Evolutionary conservation across 2,113 vertebrate species (phyloP).

Genomic region (Smithornis capensis): DNA sequence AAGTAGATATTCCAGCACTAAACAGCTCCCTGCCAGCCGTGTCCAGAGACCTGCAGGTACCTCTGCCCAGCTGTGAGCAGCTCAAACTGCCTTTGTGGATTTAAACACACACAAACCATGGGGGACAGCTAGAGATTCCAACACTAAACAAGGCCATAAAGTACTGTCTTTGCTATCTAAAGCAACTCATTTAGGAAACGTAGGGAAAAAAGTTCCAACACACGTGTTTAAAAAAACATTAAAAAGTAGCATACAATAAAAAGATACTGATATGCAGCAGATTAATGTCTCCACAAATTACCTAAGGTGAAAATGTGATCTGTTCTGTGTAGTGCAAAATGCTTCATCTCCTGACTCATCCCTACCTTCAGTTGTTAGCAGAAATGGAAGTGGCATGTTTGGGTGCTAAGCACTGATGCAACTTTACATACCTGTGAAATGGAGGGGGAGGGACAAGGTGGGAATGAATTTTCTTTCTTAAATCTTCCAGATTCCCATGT

Average conservation of each 20-base stretch:
- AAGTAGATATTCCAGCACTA: too few relatives aligned
- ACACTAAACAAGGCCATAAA: not conserved
- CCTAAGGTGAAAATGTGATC: not conserved
- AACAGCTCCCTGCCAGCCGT: conserved; percentile 86
- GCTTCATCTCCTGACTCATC: not conserved
- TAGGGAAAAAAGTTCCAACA: not conserved
- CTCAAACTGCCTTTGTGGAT: not conserved
- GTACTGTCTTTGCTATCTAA: not conserved
- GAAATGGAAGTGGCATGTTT: not conserved
- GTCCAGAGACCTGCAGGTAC: conserved; percentile 90
- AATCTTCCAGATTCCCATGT: not conserved
- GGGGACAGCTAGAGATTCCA: not conserved
- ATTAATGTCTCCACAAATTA: not conserved
- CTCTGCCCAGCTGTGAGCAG: conserved; percentile 15
- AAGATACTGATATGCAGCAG: not conserved
- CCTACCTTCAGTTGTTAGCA: not conserved
- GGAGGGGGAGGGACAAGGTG: not conserved
- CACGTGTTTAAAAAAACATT: not conserved
- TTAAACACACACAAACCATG: not conserved
- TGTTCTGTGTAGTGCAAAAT: not conserved
- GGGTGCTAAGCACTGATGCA: not conserved
- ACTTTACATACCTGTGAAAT: not conserved
- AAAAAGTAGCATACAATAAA: not conserved
- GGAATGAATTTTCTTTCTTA: not conserved
- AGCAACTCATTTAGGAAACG: not conserved